Percentiles rank a stretch among this genome's conserved stretches.
Evolutionary conservation across 2,888 invertebrate genomes (phyloP).

Genomic region (Axea sp.): DNA sequence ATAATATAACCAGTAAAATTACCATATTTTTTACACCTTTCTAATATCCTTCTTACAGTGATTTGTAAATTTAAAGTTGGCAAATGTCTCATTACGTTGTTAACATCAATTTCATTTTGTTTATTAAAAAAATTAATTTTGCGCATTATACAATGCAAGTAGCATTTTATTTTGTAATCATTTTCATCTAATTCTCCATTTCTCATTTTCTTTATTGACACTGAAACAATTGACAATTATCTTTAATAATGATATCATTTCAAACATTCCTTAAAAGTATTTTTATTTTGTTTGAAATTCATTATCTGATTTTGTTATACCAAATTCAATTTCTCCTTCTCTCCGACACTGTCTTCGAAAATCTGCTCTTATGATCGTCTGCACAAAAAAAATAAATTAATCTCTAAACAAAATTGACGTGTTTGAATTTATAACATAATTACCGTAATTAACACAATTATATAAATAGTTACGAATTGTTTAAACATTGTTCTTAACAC

Average conservation of each 20-base stretch:
- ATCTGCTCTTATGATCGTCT: slow-evolving; percentile 65
- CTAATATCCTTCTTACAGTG: slow-evolving; percentile 65
- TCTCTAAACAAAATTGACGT: not conserved
- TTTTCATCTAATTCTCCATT: slow-evolving; percentile 67
- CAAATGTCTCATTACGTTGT: slow-evolving; percentile 68
- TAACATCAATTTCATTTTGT: slow-evolving; percentile 68
- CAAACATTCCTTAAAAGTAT: too few relatives aligned
- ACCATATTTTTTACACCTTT: slow-evolving; percentile 69
- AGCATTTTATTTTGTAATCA: slow-evolving; percentile 72
- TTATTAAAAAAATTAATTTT: slow-evolving; percentile 69
- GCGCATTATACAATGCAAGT: slow-evolving; percentile 71
- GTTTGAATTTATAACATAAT: not conserved
- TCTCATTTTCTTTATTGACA: slow-evolving; percentile 68
- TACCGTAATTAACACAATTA: not conserved
- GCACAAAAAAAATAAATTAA: slow-evolving; percentile 3
- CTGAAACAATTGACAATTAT: slow-evolving; percentile 63
- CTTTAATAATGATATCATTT: too few relatives aligned
- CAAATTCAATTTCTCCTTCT: slow-evolving; percentile 70
- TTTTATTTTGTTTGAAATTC: slow-evolving; percentile 12
- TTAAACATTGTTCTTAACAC: too few relatives aligned
- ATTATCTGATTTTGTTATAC: too few relatives aligned
- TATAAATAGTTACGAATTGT: not conserved
- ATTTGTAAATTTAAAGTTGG: slow-evolving; percentile 66
- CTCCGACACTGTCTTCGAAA: slow-evolving; percentile 71
- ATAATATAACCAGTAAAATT: slow-evolving; percentile 55